Percentiles rank a stretch among this genome's conserved stretches.
These are phyloP conservation scores for Corvus hawaiiensis DNA, from an alignment of 2,113 vertebrate genomes.

Conservation along the genomic window DNA sequence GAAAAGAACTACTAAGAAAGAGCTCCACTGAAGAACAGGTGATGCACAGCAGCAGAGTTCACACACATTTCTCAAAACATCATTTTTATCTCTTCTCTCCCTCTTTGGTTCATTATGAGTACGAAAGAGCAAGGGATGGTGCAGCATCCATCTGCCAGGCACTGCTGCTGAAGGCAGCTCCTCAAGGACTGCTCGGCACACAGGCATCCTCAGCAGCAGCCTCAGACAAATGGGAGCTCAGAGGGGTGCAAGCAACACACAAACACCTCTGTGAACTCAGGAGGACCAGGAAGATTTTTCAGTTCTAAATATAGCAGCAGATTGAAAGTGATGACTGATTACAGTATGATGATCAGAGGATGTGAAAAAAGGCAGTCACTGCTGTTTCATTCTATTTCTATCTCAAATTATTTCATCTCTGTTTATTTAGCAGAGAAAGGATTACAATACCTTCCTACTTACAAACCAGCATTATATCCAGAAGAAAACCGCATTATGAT, in stretches of 20 bases:
- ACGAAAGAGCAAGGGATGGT: not conserved
- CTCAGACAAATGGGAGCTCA: fast-evolving
- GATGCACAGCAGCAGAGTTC: not conserved
- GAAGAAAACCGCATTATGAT: not conserved
- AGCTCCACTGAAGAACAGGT: not conserved
- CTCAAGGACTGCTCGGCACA: not conserved
- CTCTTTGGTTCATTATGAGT: not conserved
- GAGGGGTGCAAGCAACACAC: not conserved
- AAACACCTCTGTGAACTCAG: not conserved
- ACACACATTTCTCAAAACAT: not conserved
- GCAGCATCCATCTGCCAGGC: not conserved
- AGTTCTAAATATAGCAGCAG: constrained; percentile 16
- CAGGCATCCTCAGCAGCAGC: not conserved
- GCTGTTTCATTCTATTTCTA: constrained; percentile 25
- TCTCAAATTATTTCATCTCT: not conserved
- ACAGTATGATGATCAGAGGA: not conserved
- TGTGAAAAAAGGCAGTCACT: not conserved
- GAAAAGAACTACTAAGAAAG: not conserved
- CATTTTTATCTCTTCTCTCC: not conserved
- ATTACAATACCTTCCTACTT: constrained; percentile 17
- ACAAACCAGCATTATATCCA: not conserved
- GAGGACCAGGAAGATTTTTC: not conserved
- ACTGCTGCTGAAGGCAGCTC: not conserved
- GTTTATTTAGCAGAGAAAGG: constrained; percentile 19
- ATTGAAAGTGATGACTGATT: constrained; percentile 41